A percentile compares a stretch with the other conserved stretches of the same genome.
Evolutionary conservation across 2,888 invertebrate genomes (phyloP).

Genomic region (Orgyia antiqua): DNA sequence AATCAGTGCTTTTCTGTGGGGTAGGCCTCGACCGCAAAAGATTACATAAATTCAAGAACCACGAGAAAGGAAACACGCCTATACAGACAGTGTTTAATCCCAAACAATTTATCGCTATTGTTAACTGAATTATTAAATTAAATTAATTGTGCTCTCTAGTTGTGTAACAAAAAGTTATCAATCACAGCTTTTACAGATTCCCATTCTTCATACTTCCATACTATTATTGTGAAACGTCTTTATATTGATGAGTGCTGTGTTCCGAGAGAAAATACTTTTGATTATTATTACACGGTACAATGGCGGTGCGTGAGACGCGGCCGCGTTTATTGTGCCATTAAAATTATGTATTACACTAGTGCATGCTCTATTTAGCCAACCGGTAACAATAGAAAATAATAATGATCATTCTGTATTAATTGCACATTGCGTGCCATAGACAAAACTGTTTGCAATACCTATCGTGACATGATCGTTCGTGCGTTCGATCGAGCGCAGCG

Average conservation of each 20-base stretch:
- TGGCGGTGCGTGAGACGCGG: constrained; percentile 63
- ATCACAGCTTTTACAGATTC: constrained; percentile 8
- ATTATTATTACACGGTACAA: constrained; percentile 64
- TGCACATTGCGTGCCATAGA: constrained; percentile 51
- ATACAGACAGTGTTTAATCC: too few species aligned
- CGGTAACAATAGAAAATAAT: constrained; percentile 70
- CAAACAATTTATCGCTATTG: too few species aligned
- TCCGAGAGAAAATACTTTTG: constrained; percentile 61
- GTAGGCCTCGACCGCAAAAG: constrained; percentile 47
- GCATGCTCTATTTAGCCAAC: constrained; percentile 66
- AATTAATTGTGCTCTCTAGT: too few species aligned
- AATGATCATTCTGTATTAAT: constrained; percentile 65
- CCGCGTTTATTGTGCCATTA: constrained; percentile 54
- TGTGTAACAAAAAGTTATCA: constrained; percentile 19
- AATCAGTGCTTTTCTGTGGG: constrained; percentile 45
- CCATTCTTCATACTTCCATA: constrained; percentile 15
- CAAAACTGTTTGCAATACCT: constrained; percentile 47
- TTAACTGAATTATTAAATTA: too few species aligned
- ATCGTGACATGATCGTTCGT: constrained; percentile 52
- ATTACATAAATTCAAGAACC: constrained; percentile 41
- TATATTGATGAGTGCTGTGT: constrained; percentile 46
- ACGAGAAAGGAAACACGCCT: too few species aligned
- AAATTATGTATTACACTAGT: constrained; percentile 61
- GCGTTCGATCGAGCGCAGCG: constrained; percentile 44
- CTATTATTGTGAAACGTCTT: constrained; percentile 41